Conservation (phyloP, 1,140 invertebrate species). For the Macrosteles quadrilineatus region DNA sequence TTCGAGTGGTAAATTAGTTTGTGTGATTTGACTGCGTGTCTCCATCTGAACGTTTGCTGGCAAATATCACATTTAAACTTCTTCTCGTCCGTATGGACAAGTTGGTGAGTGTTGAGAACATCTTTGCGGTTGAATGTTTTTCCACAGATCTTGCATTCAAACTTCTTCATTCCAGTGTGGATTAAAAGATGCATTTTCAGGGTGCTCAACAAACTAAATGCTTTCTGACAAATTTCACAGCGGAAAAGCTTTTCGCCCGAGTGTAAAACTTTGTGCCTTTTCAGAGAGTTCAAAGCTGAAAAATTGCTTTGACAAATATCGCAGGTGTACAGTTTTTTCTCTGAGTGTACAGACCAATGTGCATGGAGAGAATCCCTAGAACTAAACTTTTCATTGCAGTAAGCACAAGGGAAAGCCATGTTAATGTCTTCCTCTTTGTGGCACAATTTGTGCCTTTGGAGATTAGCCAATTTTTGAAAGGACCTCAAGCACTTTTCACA, state of each 20-base stretch:
- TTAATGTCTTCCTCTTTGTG: background rate
- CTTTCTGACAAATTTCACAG: conserved; percentile 13
- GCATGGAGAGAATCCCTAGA: background rate
- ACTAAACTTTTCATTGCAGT: background rate
- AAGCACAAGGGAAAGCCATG: background rate
- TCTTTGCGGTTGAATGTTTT: background rate
- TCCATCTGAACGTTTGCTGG: background rate
- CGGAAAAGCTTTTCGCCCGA: background rate
- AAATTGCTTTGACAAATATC: background rate
- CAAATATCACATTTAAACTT: conserved; percentile 9
- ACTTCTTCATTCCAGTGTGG: background rate
- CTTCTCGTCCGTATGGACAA: conserved; percentile 2
- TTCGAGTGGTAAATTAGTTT: conserved; percentile 4
- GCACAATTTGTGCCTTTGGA: background rate
- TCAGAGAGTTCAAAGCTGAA: background rate
- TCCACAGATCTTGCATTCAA: conserved; percentile 1
- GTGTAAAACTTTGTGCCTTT: conserved; percentile 1
- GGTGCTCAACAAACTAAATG: conserved; percentile 1
- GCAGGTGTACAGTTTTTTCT: background rate
- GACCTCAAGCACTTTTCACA: conserved; percentile 8
- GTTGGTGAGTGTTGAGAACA: background rate
- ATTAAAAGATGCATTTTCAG: conserved; percentile 11
- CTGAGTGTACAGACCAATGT: background rate
- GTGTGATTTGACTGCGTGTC: conserved; percentile 11
- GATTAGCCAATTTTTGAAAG: background rate